Evolutionary conservation across 2,888 invertebrate species (phyloP).

Genomic region (Leucophenga montana): DNA sequence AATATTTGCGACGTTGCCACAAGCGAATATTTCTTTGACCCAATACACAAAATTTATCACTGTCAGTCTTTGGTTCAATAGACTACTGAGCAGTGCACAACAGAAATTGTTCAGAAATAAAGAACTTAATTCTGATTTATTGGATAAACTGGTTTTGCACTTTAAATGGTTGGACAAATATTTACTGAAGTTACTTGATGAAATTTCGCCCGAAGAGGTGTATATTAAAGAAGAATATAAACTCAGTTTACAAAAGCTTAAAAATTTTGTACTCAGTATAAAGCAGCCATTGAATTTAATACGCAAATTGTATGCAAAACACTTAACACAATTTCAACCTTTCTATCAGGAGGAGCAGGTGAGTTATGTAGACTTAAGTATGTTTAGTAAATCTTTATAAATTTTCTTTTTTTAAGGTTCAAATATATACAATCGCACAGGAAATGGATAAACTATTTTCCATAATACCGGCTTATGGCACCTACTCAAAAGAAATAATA

Average conservation of each 20-base stretch:
- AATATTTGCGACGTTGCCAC: slow-evolving; percentile 50
- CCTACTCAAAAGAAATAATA: slow-evolving; percentile 52
- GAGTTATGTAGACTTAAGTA: slow-evolving; percentile 26
- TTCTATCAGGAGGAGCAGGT: slow-evolving; percentile 62
- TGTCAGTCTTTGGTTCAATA: slow-evolving; percentile 68
- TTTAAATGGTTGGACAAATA: slow-evolving; percentile 84
- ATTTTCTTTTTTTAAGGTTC: slow-evolving; percentile 42
- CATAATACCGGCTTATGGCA: slow-evolving; percentile 65
- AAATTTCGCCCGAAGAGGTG: slow-evolving; percentile 42
- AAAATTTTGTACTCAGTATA: slow-evolving; percentile 52
- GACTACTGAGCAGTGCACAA: slow-evolving; percentile 59
- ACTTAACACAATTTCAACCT: slow-evolving; percentile 68
- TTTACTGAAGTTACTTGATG: slow-evolving; percentile 70
- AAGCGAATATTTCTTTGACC: slow-evolving; percentile 51
- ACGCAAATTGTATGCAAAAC: slow-evolving; percentile 64
- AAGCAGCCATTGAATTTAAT: slow-evolving; percentile 63
- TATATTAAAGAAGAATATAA: slow-evolving; percentile 46
- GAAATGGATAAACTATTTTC: slow-evolving; percentile 55
- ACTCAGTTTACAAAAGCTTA: slow-evolving; percentile 48
- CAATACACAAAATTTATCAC: slow-evolving; percentile 58
- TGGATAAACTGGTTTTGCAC: slow-evolving; percentile 79
- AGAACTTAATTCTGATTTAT: slow-evolving; percentile 75
- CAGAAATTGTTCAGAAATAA: slow-evolving; percentile 61
- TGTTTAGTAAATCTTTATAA: not conserved
- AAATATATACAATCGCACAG: slow-evolving; percentile 46